phyloP scores from a whole-genome alignment of 2,113 vertebrate species.

The Triplophysa rosa region DNA sequence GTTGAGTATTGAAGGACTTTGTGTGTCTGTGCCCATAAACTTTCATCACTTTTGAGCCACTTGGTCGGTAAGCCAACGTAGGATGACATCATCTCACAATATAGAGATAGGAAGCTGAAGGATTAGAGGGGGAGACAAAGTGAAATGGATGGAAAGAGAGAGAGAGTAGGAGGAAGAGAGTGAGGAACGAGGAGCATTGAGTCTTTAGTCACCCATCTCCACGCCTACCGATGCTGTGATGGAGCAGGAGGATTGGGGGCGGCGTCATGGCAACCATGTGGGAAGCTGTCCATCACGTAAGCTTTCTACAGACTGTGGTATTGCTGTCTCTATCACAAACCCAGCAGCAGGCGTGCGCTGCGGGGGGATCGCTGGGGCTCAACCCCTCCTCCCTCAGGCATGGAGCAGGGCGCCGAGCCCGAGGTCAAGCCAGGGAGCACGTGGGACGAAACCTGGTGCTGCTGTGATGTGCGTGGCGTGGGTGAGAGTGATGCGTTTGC shows the following conservation, averaged over 20 bases:
- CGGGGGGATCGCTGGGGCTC: conserved; percentile 1
- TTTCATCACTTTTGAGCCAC: conserved; percentile 18
- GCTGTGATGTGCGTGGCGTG: conserved; percentile 48
- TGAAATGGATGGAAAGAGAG: conserved; percentile 30
- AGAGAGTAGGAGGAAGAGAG: conserved; percentile 40
- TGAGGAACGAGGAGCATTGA: conserved; percentile 40
- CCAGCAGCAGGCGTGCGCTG: conserved; percentile 1
- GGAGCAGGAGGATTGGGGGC: conserved; percentile 55
- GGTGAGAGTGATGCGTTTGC: conserved; percentile 41
- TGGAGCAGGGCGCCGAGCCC: conserved; percentile 31
- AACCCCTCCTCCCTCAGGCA: conserved; percentile 30
- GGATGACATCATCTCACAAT: conserved; percentile 47
- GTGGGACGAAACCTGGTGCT: conserved; percentile 12
- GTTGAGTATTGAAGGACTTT: neutral
- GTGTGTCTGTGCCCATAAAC: conserved; percentile 1
- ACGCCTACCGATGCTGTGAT: conserved; percentile 56
- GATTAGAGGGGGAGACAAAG: conserved; percentile 26
- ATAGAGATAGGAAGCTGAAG: neutral
- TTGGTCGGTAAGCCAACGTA: conserved; percentile 29
- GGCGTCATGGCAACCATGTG: conserved; percentile 61
- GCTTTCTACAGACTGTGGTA: conserved; percentile 29
- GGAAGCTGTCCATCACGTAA: conserved; percentile 53
- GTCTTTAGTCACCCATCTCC: conserved; percentile 64
- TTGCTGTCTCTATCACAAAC: conserved; percentile 10
- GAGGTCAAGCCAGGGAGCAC: conserved; percentile 18